Conservation (phyloP, 2,113 vertebrate genomes). For the Phyllostomus discolor region DNA sequence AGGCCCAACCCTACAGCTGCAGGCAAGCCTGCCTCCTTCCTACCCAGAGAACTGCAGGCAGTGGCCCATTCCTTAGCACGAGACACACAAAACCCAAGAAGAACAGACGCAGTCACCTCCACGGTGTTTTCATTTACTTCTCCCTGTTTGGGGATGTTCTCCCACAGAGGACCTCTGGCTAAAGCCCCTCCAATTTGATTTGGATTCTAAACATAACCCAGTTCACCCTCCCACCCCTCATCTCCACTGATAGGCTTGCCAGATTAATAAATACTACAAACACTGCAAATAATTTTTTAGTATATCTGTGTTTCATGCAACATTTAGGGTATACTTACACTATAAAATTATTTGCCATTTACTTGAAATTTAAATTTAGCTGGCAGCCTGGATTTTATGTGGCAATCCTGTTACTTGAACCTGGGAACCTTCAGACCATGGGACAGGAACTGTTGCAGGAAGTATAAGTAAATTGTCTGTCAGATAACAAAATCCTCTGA, state of each 20-base stretch:
- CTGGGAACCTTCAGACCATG: background rate
- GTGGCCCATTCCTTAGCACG: background rate
- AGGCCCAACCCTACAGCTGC: too few relatives aligned
- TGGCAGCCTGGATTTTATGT: background rate
- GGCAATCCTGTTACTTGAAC: background rate
- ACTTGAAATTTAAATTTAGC: background rate
- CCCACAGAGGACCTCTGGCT: background rate
- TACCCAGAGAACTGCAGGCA: background rate
- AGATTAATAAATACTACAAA: background rate
- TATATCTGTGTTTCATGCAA: background rate
- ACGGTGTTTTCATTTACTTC: background rate
- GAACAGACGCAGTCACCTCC: background rate
- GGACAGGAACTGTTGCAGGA: background rate
- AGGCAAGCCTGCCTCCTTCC: background rate
- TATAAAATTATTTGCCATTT: background rate
- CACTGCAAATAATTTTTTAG: background rate
- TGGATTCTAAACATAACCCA: background rate
- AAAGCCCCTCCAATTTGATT: background rate
- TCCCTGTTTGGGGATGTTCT: background rate
- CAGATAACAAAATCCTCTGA: background rate
- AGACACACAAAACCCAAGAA: background rate
- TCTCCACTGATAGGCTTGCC: background rate
- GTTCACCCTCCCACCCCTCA: background rate
- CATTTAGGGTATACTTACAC: background rate
- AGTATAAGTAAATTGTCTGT: background rate